phyloP scores from a whole-genome alignment of 2,888 invertebrate species.

The Cryptosula pallasiana region DNA sequence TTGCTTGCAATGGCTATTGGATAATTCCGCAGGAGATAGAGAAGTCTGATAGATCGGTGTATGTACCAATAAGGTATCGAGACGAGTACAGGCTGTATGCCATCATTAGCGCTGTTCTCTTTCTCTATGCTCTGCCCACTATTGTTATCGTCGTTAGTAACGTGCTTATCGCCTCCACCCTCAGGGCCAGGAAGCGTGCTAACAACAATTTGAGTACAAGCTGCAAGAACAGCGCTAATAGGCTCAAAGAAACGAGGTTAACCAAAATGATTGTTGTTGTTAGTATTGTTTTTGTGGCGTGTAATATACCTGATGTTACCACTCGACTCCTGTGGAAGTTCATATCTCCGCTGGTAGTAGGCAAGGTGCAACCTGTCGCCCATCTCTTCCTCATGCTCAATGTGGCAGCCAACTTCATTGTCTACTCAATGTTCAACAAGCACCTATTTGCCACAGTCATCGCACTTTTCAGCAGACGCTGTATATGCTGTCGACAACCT shows the following conservation, averaged over 20 bases:
- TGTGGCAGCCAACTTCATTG: constrained; percentile 10
- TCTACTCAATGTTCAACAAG: constrained; percentile 14
- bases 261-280: constrained; percentile 18
- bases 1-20: constrained; percentile 9
- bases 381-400: constrained; percentile 18
- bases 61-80: not conserved
- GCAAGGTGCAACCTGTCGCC: not conserved
- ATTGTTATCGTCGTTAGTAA: constrained; percentile 4
- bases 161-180: not conserved
- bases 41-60: not conserved
- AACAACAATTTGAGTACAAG: not conserved
- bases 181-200: not conserved
- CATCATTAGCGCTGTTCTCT: not conserved
- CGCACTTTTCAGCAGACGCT: constrained; percentile 54
- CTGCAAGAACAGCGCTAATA: not conserved
- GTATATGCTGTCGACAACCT: too few species aligned
- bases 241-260: not conserved
- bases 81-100: not conserved
- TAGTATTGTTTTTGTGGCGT: not conserved
- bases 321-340: constrained; percentile 14
- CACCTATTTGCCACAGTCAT: constrained; percentile 10
- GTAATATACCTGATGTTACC: not conserved
- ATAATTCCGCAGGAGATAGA: not conserved
- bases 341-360: not conserved
- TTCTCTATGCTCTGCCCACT: constrained; percentile 13